Percentiles rank a stretch among this genome's conserved stretches.
Evolutionary conservation across 2,888 invertebrate genomes (phyloP).

Genomic region (Chromoteleia sp.): DNA sequence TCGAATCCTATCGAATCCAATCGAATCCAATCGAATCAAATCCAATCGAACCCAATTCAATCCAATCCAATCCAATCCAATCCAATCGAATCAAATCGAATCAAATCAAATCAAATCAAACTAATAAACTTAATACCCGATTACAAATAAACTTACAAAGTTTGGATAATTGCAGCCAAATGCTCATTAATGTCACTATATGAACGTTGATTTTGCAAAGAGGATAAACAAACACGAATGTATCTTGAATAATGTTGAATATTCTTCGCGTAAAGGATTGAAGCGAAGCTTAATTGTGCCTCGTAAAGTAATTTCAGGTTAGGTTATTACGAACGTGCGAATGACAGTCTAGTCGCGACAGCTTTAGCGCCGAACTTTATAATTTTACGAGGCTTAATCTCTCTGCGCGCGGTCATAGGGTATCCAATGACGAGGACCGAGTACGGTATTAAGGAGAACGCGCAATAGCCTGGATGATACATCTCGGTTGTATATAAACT

Average conservation of each 20-base stretch:
- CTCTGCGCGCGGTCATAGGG: slow-evolving; percentile 61
- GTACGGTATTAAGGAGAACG: slow-evolving; percentile 63
- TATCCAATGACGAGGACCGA: slow-evolving; percentile 58
- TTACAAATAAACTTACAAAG: neutral
- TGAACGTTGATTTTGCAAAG: slow-evolving; percentile 23
- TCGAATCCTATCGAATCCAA: too few species aligned
- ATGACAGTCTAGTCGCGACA: slow-evolving; percentile 75
- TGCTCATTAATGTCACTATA: slow-evolving; percentile 49
- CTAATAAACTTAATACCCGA: too few species aligned
- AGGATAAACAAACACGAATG: neutral
- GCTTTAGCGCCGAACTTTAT: slow-evolving; percentile 77
- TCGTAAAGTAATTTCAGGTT: slow-evolving; percentile 78
- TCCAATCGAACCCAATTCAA: too few species aligned
- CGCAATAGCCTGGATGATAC: slow-evolving; percentile 66
- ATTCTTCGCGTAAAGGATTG: slow-evolving; percentile 51
- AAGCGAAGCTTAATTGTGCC: slow-evolving; percentile 70
- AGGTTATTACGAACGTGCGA: slow-evolving; percentile 77
- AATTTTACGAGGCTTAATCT: slow-evolving; percentile 79
- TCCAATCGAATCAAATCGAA: too few species aligned
- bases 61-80: too few species aligned
- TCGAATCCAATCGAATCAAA: too few species aligned
- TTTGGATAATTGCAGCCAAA: too few species aligned
- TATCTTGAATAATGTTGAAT: slow-evolving; percentile 29
- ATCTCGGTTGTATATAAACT: slow-evolving; percentile 67
- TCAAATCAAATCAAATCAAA: too few species aligned